phyloP scores from a whole-genome alignment of 2,797 vertebrate genomes.

The Myotis findleyi region DNA sequence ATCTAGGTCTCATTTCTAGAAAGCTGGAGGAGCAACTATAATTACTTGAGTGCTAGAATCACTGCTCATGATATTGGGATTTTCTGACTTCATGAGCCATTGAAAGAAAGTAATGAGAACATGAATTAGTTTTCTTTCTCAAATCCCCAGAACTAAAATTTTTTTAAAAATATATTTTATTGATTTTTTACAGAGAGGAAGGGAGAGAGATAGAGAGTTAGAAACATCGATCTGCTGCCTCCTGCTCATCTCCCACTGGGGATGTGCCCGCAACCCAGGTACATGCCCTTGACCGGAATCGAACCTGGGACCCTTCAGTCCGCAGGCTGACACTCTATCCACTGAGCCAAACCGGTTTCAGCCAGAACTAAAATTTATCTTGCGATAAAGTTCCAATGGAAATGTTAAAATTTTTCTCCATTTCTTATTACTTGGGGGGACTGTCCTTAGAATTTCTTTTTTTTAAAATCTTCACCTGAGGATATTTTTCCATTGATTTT shows the following conservation, averaged over 20 bases:
- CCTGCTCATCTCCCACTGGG: no score
- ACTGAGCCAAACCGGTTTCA: no score
- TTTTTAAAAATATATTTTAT: no score
- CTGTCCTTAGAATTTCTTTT: constrained; percentile 41
- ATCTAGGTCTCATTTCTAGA: constrained; percentile 43
- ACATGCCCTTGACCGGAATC: no score
- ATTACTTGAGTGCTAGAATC: background rate
- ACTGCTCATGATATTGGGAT: background rate
- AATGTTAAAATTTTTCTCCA: background rate
- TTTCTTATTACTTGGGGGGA: background rate
- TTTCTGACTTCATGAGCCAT: background rate
- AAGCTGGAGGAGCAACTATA: constrained; percentile 6
- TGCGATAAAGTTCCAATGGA: background rate
- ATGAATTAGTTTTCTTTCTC: background rate
- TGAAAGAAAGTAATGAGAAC: constrained; percentile 34
- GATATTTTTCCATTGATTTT: no score
- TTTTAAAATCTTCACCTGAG: background rate
- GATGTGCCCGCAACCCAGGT: no score
- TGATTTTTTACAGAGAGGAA: no score
- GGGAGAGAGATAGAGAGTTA: no score
- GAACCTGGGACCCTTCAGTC: no score
- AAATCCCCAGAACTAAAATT: no score
- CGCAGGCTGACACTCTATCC: no score
- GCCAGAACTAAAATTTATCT: constrained; percentile 56
- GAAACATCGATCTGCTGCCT: no score